Conservation (phyloP, 2,888 invertebrate genomes). For the Acleris holmiana region DNA sequence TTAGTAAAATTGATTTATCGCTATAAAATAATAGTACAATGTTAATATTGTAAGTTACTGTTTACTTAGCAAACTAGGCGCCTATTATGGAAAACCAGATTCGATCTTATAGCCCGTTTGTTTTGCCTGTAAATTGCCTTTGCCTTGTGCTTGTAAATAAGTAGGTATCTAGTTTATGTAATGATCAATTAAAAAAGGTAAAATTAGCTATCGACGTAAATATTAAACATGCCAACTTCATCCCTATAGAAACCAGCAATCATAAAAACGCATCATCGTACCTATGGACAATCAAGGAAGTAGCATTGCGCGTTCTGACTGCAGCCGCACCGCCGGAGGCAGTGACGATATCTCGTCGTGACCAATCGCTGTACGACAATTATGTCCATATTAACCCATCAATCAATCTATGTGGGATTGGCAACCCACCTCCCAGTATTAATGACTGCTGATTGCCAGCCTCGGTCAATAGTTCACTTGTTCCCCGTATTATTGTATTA, state of each 20-base stretch:
- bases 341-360: slow-evolving; percentile 57
- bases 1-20: slow-evolving; percentile 55
- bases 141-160: not conserved
- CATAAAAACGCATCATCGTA: slow-evolving; percentile 1
- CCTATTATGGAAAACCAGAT: slow-evolving; percentile 34
- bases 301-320: slow-evolving; percentile 20
- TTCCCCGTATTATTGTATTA: slow-evolving; percentile 42
- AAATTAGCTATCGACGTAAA: no score
- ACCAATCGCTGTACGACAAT: slow-evolving; percentile 71
- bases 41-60: slow-evolving; percentile 47
- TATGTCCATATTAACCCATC: slow-evolving; percentile 74
- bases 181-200: no score
- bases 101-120: slow-evolving; percentile 30
- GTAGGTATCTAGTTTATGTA: no score
- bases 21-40: slow-evolving; percentile 47
- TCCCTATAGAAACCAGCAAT: no score
- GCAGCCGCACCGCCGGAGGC: slow-evolving; percentile 30
- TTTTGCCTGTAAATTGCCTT: slow-evolving; percentile 23
- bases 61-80: slow-evolving; percentile 45
- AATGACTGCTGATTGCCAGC: slow-evolving; percentile 61
- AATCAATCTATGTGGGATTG: slow-evolving; percentile 68
- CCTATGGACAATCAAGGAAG: slow-evolving; percentile 32
- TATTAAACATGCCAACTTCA: no score
- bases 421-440: slow-evolving; percentile 57
- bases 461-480: slow-evolving; percentile 63